phyloP scores from a whole-genome alignment of 2,888 invertebrate genomes.

The Odontothrips loti region DNA sequence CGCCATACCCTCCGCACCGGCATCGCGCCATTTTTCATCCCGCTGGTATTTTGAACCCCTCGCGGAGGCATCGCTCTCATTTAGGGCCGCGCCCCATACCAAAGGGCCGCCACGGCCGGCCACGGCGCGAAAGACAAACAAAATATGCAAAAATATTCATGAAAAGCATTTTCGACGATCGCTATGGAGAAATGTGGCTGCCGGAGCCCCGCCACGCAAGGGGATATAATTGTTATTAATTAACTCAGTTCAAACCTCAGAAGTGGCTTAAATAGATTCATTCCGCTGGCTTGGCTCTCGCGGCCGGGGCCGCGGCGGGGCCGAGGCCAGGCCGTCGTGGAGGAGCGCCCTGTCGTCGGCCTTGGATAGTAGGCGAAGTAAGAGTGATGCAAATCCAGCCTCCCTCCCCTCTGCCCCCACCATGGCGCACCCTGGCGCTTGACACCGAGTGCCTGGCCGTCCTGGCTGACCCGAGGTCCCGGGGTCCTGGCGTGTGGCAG shows the following conservation, averaged over 20 bases:
- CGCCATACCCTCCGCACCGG: too few relatives aligned
- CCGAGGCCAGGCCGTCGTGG: not conserved
- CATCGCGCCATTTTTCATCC: too few relatives aligned
- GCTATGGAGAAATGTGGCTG: not conserved
- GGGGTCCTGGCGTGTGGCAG: too few relatives aligned
- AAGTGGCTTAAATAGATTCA: conserved; percentile 23
- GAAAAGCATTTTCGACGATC: conserved; percentile 17
- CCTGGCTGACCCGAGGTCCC: too few relatives aligned
- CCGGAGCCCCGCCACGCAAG: not conserved
- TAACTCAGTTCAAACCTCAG: conserved; percentile 17
- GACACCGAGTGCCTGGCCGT: too few relatives aligned
- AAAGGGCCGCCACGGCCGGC: too few relatives aligned
- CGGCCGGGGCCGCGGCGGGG: not conserved
- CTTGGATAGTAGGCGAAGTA: not conserved
- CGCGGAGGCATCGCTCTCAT: too few relatives aligned
- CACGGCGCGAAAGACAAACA: not conserved
- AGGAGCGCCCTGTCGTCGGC: too few relatives aligned
- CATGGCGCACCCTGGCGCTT: too few relatives aligned
- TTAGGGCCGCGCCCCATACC: too few relatives aligned
- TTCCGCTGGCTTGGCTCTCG: not conserved
- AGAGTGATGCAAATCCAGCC: not conserved
- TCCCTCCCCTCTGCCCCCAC: not conserved
- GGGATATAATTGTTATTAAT: conserved; percentile 4
- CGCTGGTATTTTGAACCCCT: too few relatives aligned
- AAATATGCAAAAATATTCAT: conserved; percentile 27